Percentiles rank a stretch among this genome's conserved stretches.
phyloP scores from a whole-genome alignment of 2,113 vertebrate genomes.

The Lynx canadensis region DNA sequence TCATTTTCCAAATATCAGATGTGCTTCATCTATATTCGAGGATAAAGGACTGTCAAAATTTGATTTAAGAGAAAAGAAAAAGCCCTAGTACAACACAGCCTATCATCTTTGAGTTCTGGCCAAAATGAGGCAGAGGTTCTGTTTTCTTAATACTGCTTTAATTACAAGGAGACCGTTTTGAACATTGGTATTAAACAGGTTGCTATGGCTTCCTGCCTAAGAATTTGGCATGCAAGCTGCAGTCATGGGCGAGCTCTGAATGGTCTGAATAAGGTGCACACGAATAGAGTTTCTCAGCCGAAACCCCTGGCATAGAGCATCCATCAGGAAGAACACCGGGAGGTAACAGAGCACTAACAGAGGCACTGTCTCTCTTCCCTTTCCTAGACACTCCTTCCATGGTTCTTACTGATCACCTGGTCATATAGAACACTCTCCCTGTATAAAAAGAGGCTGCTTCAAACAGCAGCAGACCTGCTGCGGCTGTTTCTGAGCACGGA shows the following conservation, averaged over 20 bases:
- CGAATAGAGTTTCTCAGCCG: neutral
- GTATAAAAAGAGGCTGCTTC: slow-evolving; percentile 23
- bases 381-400: neutral
- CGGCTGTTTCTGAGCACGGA: neutral
- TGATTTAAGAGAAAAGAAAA: slow-evolving; percentile 54
- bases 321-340: neutral
- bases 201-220: slow-evolving; percentile 55
- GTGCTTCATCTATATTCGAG: slow-evolving; percentile 49
- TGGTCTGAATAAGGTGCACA: slow-evolving; percentile 25
- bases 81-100: neutral
- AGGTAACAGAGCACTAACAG: neutral
- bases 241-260: slow-evolving; percentile 22
- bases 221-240: neutral
- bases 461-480: neutral
- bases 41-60: slow-evolving; percentile 62
- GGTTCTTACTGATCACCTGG: neutral
- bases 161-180: slow-evolving; percentile 59
- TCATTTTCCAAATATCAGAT: slow-evolving; percentile 69
- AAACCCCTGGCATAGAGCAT: neutral
- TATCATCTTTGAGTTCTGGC: slow-evolving; percentile 40
- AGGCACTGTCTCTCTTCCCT: neutral
- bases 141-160: slow-evolving; percentile 66
- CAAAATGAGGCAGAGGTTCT: slow-evolving; percentile 12
- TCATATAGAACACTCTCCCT: neutral
- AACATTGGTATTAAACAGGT: slow-evolving; percentile 47